A percentile compares a stretch with the other conserved stretches of the same genome.
Evolutionary conservation across 2,113 vertebrate species (phyloP).

Genomic region (Tachuris rubrigastra): DNA sequence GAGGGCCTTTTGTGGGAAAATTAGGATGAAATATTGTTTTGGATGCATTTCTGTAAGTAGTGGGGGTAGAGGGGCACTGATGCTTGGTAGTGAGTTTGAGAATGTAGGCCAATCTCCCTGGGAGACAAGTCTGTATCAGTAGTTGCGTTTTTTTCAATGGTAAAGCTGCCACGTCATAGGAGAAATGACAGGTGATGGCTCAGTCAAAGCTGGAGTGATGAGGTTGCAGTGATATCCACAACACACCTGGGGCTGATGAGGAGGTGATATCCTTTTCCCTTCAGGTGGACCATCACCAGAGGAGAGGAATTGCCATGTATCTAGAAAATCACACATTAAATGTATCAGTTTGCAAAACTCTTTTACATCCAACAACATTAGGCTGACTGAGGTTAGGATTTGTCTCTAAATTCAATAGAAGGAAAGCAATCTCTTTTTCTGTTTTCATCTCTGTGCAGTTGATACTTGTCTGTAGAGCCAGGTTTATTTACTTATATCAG

Average conservation of each 20-base stretch:
- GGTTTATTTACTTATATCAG: background rate
- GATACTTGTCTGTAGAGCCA: background rate
- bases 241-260: background rate
- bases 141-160: background rate
- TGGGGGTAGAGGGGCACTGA: background rate
- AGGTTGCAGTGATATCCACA: rapidly evolving
- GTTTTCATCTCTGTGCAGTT: background rate
- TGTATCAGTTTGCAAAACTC: background rate
- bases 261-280: background rate
- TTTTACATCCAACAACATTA: background rate
- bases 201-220: background rate
- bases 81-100: background rate
- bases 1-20: background rate
- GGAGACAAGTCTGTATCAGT: background rate
- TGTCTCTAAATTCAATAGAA: background rate
- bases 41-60: background rate
- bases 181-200: background rate
- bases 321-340: background rate
- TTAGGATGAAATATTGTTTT: background rate
- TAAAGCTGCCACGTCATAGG: background rate
- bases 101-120: background rate
- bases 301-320: background rate
- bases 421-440: background rate
- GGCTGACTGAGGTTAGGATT: background rate
- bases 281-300: background rate